These are phyloP conservation scores for Crotophaga sulcirostris DNA, from an alignment of 2,113 vertebrate genomes.

Conservation along the genomic window DNA sequence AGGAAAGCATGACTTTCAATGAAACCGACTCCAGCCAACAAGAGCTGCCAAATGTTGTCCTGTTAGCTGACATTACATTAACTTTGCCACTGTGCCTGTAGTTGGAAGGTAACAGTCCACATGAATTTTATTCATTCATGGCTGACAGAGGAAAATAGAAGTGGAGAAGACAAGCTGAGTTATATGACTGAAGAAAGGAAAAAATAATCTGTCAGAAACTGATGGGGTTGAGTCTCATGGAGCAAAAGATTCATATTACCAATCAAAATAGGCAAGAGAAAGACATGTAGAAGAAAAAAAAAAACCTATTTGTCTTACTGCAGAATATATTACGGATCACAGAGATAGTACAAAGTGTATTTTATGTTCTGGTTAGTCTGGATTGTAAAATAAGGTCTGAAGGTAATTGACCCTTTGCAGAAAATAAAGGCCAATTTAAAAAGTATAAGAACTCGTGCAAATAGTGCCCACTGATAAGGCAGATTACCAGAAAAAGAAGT, in stretches of 20 bases:
- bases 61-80: not conserved
- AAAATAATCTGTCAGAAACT: not conserved
- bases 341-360: not conserved
- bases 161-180: not conserved
- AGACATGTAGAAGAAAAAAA: not conserved
- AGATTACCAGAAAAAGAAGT: not conserved
- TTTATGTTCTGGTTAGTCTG: not conserved
- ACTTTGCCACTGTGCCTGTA: not conserved
- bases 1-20: not conserved
- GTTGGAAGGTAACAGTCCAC: not conserved
- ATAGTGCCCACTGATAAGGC: not conserved
- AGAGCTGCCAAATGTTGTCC: not conserved
- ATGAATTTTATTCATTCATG: not conserved
- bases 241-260: not conserved
- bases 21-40: not conserved
- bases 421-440: not conserved
- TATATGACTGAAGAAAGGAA: not conserved
- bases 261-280: not conserved
- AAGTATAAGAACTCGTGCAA: not conserved
- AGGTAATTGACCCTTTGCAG: not conserved
- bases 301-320: not conserved
- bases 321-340: not conserved
- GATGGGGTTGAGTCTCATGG: not conserved
- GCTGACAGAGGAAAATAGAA: not conserved
- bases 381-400: not conserved